Base-by-base conservation (phyloP, 2,797 vertebrate species). In the Myripristis murdjan region DNA sequence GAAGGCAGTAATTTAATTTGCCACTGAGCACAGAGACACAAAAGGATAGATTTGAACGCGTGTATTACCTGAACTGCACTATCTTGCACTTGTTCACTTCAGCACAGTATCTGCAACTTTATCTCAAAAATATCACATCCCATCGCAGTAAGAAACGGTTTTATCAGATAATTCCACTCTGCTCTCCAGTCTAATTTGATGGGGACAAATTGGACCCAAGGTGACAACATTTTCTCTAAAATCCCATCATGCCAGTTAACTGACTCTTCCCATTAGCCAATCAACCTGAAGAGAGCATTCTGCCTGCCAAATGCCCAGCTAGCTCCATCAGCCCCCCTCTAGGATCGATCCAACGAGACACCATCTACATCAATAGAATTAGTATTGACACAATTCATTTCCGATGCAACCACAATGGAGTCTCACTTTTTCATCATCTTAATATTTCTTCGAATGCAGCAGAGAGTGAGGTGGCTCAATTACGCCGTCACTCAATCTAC, bases 301-400 rank as follows among this genome's bases (percentile, higher is more conserved):
- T 79, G 79, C 74, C 82, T 88, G 86, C 87, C 90, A 90, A 91
- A 89, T 60, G 60, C 68, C 78, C 82, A 49, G 85, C 54, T 48
- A 86, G 70, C 68, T 39, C 67, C 24, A 60, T 28, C 69, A 59
- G 28, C 81, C 67, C 67, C 83, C 85, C 79, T 85, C 74, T 65
- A 78, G 81, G 80, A 93, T 93, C 85, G 83, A 94, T 94, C 88
- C 84, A 85, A 89, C 64, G 78, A 89, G 90, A 88, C 89, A 80
- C 85, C 81, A 83, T 88, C 87, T 87, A 84, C 89, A 90, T 93
- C 90, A 90, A 91, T 91, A 81, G 84, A 92, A 94, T 94, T 93
- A 94, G 87, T 89, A 94, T 91, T 76, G 91, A 92, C 93, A 91
- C 83, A 31, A 85, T 89, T 89, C 84, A 88, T 92, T 92, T 91